A percentile compares a stretch with the other conserved stretches of the same genome.
These are phyloP conservation scores for Xanthostigma xanthostigma DNA, from an alignment of 2,888 invertebrate genomes.

Conservation along the genomic window DNA sequence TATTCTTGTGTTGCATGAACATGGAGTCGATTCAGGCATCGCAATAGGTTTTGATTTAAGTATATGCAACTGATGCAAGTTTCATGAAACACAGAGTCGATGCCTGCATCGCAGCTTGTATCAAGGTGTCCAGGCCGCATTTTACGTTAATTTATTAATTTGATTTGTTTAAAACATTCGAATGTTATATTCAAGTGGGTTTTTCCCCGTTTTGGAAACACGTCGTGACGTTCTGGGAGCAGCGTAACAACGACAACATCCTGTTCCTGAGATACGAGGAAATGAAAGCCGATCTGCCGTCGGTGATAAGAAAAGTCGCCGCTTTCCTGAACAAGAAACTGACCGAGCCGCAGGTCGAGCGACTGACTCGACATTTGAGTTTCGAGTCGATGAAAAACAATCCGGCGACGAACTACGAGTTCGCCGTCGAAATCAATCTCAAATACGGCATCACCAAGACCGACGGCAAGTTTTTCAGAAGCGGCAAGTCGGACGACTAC, in stretches of 20 bases:
- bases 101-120: too few relatives aligned
- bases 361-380: conserved; percentile 19
- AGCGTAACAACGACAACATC: conserved; percentile 18
- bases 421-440: conserved; percentile 22
- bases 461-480: conserved; percentile 30
- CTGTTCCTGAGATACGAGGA: conserved; percentile 23
- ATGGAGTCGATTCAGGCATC: too few relatives aligned
- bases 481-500: conserved; percentile 29
- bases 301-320: conserved; percentile 16
- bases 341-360: conserved; percentile 14
- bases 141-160: too few relatives aligned
- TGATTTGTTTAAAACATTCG: background rate
- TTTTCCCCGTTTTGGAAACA: conserved; percentile 24
- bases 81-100: too few relatives aligned
- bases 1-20: too few relatives aligned
- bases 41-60: too few relatives aligned
- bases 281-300: conserved; percentile 18
- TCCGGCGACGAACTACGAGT: conserved; percentile 37
- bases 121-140: too few relatives aligned
- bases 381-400: conserved; percentile 38
- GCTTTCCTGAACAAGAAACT: conserved; percentile 18
- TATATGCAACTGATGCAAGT: too few relatives aligned
- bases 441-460: conserved; percentile 22
- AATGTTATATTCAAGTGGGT: conserved; percentile 17
- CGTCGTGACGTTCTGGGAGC: conserved; percentile 21